Evolutionary conservation across 2,797 vertebrate species (phyloP).

Genomic region (Rhyacichthys aspro): DNA sequence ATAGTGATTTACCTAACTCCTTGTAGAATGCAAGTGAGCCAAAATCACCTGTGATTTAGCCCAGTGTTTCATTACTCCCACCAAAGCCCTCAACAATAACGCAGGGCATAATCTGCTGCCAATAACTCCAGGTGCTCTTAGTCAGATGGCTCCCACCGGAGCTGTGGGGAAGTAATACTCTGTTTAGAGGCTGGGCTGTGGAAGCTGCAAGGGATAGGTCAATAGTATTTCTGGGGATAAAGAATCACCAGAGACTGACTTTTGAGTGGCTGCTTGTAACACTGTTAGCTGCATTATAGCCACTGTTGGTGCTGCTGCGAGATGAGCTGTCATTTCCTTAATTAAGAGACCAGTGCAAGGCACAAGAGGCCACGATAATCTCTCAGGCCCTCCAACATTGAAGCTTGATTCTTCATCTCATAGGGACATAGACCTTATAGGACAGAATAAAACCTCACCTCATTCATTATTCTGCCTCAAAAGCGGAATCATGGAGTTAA

Average conservation of each 20-base stretch:
- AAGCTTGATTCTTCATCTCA: conserved; percentile 54
- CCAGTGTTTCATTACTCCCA: conserved; percentile 70
- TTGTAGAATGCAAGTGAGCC: conserved; percentile 57
- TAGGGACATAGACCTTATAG: conserved; percentile 61
- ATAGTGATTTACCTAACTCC: conserved; percentile 63
- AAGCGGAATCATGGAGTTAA: conserved; percentile 77
- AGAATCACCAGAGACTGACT: conserved; percentile 69
- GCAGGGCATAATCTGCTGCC: conserved; percentile 74
- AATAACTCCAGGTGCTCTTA: conserved; percentile 80
- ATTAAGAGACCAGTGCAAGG: conserved; percentile 70
- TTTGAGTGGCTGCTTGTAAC: conserved; percentile 69
- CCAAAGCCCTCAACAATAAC: conserved; percentile 79
- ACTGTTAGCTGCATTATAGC: conserved; percentile 73
- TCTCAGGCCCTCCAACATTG: conserved; percentile 52
- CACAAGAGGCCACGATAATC: conserved; percentile 57
- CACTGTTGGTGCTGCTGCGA: conserved; percentile 24
- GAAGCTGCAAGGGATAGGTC: conserved; percentile 67
- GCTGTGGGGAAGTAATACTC: conserved; percentile 65
- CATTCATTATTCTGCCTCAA: conserved; percentile 92
- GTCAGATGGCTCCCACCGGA: conserved; percentile 73
- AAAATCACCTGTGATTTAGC: conserved; percentile 67
- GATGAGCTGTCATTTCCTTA: conserved; percentile 76
- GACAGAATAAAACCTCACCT: conserved; percentile 46
- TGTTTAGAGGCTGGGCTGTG: conserved; percentile 68
- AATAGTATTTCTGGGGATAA: conserved; percentile 68